A percentile compares a stretch with the other conserved stretches of the same genome.
phyloP scores from a whole-genome alignment of 2,113 vertebrate species.

The human region GRCh38 chr13:57423001-57423500 shows the following conservation, averaged over 20 bases:
- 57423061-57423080: background rate
- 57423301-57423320: background rate
- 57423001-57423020: background rate
- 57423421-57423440: too few species aligned
- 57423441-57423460: too few species aligned
- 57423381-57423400: too few species aligned
- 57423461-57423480: too few species aligned
- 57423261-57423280: background rate
- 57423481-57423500: too few species aligned
- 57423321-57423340: background rate
- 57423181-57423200: background rate
- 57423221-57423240: background rate
- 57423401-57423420: too few species aligned
- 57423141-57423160: background rate
- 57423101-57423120: background rate
- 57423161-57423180: background rate
- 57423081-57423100: background rate
- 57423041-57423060: background rate
- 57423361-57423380: too few species aligned
- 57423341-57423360: background rate
- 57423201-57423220: background rate
- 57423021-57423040: background rate
- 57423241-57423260: background rate
- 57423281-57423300: background rate
- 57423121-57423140: background rate